Conservation (phyloP, 2,797 vertebrate genomes). For the Sitta carolinensis region DNA sequence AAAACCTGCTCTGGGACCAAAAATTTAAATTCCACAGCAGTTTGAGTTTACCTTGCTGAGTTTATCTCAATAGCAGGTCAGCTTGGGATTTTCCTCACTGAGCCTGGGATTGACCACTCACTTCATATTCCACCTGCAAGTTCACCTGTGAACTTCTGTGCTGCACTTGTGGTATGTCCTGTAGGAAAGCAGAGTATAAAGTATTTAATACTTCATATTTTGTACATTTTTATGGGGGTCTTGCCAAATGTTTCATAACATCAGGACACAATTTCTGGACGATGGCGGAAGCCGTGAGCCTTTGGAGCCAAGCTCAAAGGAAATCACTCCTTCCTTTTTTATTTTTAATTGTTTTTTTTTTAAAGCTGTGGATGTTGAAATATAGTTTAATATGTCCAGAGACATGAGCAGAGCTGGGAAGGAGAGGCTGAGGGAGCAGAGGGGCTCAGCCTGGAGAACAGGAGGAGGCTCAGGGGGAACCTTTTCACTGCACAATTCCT, state of each 20-base stretch:
- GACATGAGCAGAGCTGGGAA: neutral
- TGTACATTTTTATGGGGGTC: neutral
- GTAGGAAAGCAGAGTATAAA: neutral
- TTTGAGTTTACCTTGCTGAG: neutral
- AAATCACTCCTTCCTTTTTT: constrained; percentile 28
- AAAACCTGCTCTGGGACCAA: neutral
- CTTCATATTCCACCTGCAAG: neutral
- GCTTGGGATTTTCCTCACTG: neutral
- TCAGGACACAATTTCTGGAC: neutral
- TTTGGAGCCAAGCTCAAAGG: constrained; percentile 10
- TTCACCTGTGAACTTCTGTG: neutral
- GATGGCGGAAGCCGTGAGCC: neutral
- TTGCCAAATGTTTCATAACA: neutral
- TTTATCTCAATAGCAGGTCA: neutral
- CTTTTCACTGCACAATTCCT: neutral
- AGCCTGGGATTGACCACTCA: neutral
- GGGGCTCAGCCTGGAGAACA: neutral
- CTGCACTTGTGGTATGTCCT: neutral
- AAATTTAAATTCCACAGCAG: neutral
- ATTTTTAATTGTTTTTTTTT: neutral
- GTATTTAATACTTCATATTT: neutral
- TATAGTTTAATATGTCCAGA: neutral
- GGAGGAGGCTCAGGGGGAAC: neutral
- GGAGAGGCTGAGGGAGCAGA: neutral
- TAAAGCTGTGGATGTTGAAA: neutral